phyloP scores from a whole-genome alignment of 2,888 invertebrate species.

The Cartodere bifasciata region DNA sequence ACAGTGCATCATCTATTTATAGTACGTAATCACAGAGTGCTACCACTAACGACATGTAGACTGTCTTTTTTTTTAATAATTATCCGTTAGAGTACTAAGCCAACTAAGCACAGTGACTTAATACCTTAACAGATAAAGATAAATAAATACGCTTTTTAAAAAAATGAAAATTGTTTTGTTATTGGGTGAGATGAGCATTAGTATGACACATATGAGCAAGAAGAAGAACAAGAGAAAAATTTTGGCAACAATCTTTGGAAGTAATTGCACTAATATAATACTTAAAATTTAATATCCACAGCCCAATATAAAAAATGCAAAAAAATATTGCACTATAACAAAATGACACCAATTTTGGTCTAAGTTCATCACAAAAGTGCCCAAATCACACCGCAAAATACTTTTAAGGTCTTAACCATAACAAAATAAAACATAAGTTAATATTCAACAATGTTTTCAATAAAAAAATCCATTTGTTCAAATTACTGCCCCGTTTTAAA shows the following conservation, averaged over 20 bases:
- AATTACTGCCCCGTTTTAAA: too few species aligned
- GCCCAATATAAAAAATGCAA: conserved; percentile 26
- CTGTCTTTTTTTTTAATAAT: conserved; percentile 9
- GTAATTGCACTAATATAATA: conserved; percentile 20
- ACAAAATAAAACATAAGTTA: conserved; percentile 10
- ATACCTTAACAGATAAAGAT: too few species aligned
- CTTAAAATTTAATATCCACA: conserved; percentile 25
- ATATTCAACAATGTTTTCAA: too few species aligned
- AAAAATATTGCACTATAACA: conserved; percentile 14
- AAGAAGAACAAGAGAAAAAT: conserved; percentile 11
- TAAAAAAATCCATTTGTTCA: too few species aligned
- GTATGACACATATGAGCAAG: conserved; percentile 12
- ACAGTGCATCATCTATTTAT: conserved; percentile 21
- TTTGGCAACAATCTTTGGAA: conserved; percentile 16
- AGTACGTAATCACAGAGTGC: conserved; percentile 31
- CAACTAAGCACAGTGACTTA: too few species aligned
- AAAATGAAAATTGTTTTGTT: conserved; percentile 4
- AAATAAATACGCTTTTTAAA: too few species aligned
- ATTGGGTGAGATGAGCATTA: conserved; percentile 27
- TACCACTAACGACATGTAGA: conserved; percentile 22
- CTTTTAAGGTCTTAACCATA: conserved; percentile 12
- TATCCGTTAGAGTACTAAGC: too few species aligned
- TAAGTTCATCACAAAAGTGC: conserved; percentile 22
- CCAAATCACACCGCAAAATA: conserved; percentile 25
- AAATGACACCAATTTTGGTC: conserved; percentile 5